Percentiles rank a stretch among this genome's conserved stretches.
Conservation (phyloP, 2,113 vertebrate species). For the Gambusia affinis region DNA sequence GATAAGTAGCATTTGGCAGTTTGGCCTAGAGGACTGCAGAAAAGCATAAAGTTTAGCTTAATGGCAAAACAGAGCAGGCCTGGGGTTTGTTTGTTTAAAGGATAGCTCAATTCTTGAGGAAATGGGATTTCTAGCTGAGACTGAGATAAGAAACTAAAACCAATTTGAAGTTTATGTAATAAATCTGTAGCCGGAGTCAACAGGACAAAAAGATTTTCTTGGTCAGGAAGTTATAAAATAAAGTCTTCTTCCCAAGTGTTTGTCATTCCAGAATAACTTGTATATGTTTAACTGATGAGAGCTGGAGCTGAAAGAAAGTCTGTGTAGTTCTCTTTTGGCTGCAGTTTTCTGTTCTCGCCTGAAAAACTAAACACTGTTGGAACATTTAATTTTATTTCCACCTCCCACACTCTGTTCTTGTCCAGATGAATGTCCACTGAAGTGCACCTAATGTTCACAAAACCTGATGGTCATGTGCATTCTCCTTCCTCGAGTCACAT, state of each 20-base stretch:
- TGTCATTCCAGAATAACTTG: not conserved
- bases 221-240: not conserved
- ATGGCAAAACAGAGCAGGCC: not conserved
- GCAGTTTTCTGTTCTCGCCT: not conserved
- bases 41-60: not conserved
- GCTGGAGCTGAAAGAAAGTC: not conserved
- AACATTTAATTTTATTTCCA: constrained; percentile 16
- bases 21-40: not conserved
- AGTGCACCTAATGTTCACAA: constrained; percentile 55
- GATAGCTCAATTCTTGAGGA: not conserved
- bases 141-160: constrained; percentile 9
- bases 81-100: not conserved
- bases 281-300: not conserved
- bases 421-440: constrained; percentile 38
- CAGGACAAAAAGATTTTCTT: not conserved
- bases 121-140: not conserved
- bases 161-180: not conserved
- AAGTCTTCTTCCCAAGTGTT: too few relatives aligned
- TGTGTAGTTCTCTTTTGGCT: not conserved
- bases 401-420: constrained; percentile 22
- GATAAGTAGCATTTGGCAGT: not conserved
- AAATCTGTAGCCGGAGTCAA: not conserved
- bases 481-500: constrained; percentile 53
- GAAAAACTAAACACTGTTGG: not conserved
- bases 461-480: constrained; percentile 65